Base-by-base conservation (phyloP, 2,113 vertebrate species). In the Zapornia atra region DNA sequence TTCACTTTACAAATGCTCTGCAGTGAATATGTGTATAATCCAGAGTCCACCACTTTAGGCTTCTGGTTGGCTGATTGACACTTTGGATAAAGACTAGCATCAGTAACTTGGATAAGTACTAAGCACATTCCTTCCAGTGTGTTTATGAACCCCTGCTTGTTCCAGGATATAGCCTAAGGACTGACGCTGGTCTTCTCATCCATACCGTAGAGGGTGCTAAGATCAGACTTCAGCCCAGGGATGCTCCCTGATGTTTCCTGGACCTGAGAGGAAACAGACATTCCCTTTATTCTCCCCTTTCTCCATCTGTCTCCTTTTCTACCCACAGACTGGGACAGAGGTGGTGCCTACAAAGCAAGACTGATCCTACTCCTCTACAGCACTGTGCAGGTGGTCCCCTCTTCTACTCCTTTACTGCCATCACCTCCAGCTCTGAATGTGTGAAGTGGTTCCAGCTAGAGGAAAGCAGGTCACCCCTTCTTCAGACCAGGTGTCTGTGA, bases 181-280 rank as follows among this genome's bases (percentile, higher is more conserved):
- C 64, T 60, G 40, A 21, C 4, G 19, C 34, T 65, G 40, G 15
- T 38, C 19, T 63, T 54, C 59, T 36, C 36, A 54, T n/a, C 26
- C 19, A 48, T 11, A 59, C 10, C 3, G 1, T 1, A 20, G 25
- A n/a, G 8, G 1, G 7, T 36, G 54, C 54, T 24, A 34, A 51
- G 20, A 38, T 69, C 28, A 56, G 51, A 29, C 61, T 64, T 72
- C 65, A 82, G 20, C 4, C n/a, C 31, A 42, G 18, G 17, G 38
- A 26, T 53, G 29, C 22, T 51, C 38, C 12, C 6, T 10, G 9
- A 24, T 51, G 20, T 42, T 50, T 25, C 34, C 54, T 15, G 12
- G 4, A 11, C 14, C 57, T 34, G 10, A 36, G 24, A 71, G 12
- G 18, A 65, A 6, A 53, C 38, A 61, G 38, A 48, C 1, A 5